Evolutionary conservation across 1,140 invertebrate genomes (phyloP), one percentile per base, ranked within the genome.

Genomic region (Microplitis mediator): DNA sequence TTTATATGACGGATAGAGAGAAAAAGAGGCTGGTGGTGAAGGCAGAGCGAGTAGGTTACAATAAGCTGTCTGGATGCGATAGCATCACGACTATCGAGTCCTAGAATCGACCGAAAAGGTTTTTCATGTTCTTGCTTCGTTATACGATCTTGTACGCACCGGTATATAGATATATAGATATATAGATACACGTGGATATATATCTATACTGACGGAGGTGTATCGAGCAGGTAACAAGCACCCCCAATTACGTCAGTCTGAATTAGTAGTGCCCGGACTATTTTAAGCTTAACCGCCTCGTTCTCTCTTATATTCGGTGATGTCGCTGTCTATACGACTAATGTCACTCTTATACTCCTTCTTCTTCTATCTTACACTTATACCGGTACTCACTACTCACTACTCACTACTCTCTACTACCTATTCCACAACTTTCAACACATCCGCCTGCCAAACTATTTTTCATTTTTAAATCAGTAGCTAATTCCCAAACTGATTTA

Each of bases 111-210:
- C 78, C 76, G 75, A 82, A 87, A 80, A 87, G 86, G 85, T 85
- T 87, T 87, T 87, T 83, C 85, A 78, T 87, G 86, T 86, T 85
- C 82, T 81, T 84, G 78, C 36, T 82, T 86, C 85, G 84, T 86
- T 86, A 86, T 85, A 84, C 82, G 83, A 85, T 86, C 81, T 85
- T 81, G 80, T 82, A 82, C 77, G 79, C 79, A 72, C 64, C 79
- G 76, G 77, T 79, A 79, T 75, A 78, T 5, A 62, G 13, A 32
- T 36, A 62, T 36, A 39, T 39, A 39, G 36, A 54, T 54, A 54
- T 54, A 54, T 13, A 54, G n/a, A 56, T 56, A 16, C n/a, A 56
- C 16, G 23, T 23, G 23, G 23, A 23, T 23, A 23, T 23, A 56
- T 11, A 35, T 64, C 6, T 4, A 45, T 9, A 35, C 14, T 64